Evolutionary conservation across 2,888 invertebrate species (phyloP), one percentile per base, ranked within the genome.

Genomic region (Idaea biselata): DNA sequence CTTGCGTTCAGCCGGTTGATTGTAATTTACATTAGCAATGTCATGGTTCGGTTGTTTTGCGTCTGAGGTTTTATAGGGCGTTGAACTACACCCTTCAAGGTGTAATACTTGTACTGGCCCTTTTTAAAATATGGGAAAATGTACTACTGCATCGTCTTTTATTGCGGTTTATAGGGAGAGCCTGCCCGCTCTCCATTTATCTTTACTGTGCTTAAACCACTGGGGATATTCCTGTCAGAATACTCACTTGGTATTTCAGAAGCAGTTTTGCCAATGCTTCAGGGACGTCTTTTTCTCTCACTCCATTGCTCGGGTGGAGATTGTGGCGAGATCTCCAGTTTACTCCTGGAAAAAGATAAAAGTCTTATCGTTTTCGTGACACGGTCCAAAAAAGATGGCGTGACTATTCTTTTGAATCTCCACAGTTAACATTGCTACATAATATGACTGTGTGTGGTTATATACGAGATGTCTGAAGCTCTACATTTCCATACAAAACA

Each of bases 241-340:
- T 55, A 64, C 71, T 73, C 72, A 91, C 91, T 83, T 91, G 90
- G 65, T 92, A 89, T 60, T 91, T 91, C 0, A 85, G 73, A 0
- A 90, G 75, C 0, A 93, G 80, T 58, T 89, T 92, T 0, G 91
- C 83, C 7, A 93, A 60, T 0, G 89, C 86, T 14, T 88, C 89
- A 0, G 86, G 73, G 0, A 93, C 89, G 0, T 88, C 83, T 6
- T 81, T 77, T 60, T 87, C 84, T 0, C 84, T 80, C 0, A 70
- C 71, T 0, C 75, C 73, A 0, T 72, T 66, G 61, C 82, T 68
- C 0, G 82, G 82, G 56, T 88, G 86, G 0, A 89, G 75, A 61
- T 83, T 90, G 70, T 93, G 91, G 0, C 90, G 76, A 0, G 93
- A 93, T n/a, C 93, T 75, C 88, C 91, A 90, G 68, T 86, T 91